Evolutionary conservation across 2,888 invertebrate genomes (phyloP), one percentile per base, ranked within the genome.

Genomic region (Drosophila cognata): DNA sequence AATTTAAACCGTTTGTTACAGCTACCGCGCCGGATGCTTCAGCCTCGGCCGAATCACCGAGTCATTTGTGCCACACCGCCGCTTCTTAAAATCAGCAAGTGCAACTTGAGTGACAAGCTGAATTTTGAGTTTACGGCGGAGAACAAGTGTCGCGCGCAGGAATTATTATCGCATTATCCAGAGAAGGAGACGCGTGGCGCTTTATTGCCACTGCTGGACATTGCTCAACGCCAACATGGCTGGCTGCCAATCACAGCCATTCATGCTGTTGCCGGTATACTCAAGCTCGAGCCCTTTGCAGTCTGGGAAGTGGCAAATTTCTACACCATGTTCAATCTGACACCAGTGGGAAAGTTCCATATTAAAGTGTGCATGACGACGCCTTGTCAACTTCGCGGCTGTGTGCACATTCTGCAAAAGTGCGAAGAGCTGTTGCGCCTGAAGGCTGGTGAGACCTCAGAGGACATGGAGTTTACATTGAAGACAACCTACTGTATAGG

Each of bases 211-310:
- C 31, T 85, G 7, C 21, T 85, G 33, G 89, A 85, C 58, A 46
- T 89, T 48, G 85, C 87, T 0, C 84, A 89, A 53, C 81, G 85
- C 1, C 85, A 89, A 38, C 67, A 85, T 16, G 85, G 89, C 11
- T 89, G 85, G 85, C 63, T 85, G 31, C 81, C 85, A 28, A 74
- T 89, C 57, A 67, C 87, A 3, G 87, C 89, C 29, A 70, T 85
- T 1, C 41, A 60, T 0, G 29, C 60, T 0, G 84, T 85, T n/a
- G 79, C 87, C 25, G 48, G 72, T 5, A 28, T 74, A 59, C 36
- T 89, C 0, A 63, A 79, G 38, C 21, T 82, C 1, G 75, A 74
- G 3, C 71, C 78, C 1, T 78, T 75, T 46, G 65, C 48, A 7
- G 87, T 71, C 3, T 89, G 67, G 68, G 64, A 89, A 46, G 74